A percentile compares a stretch with the other conserved stretches of the same genome.
phyloP scores from a whole-genome alignment of 2,888 invertebrate genomes.

The Eurois occulta region DNA sequence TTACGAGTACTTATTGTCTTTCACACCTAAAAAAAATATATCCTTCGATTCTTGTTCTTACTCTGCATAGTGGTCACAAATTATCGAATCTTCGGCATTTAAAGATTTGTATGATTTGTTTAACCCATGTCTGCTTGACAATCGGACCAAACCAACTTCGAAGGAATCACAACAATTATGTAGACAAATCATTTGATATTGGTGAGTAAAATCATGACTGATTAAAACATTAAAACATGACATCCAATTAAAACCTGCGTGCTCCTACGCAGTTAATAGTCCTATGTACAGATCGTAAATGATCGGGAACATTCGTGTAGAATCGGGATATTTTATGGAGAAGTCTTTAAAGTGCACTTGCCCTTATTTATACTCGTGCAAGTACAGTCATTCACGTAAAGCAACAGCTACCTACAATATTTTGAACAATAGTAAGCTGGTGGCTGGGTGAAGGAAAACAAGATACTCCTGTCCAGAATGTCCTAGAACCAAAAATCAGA shows the following conservation, averaged over 20 bases:
- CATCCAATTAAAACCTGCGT: conserved; percentile 6
- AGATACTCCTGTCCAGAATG: background rate
- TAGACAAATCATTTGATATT: background rate
- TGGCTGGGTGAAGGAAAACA: background rate
- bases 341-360: conserved; percentile 18
- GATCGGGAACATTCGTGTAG: conserved; percentile 3
- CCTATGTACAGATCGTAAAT: background rate
- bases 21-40: background rate
- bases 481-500: background rate
- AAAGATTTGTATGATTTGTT: background rate
- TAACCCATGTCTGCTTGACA: background rate
- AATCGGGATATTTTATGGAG: conserved; percentile 12
- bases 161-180: background rate
- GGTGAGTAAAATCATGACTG: background rate
- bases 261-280: conserved; percentile 13
- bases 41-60: background rate
- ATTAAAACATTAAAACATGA: too few relatives aligned
- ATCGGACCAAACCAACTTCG: background rate
- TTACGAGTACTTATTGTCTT: background rate
- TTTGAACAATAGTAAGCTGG: background rate
- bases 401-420: background rate
- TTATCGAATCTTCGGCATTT: background rate
- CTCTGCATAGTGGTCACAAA: background rate
- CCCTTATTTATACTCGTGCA: conserved; percentile 6
- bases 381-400: background rate